These are phyloP conservation scores for Gambusia holbrooki DNA, from an alignment of 2,113 vertebrate species.

Conservation along the genomic window DNA sequence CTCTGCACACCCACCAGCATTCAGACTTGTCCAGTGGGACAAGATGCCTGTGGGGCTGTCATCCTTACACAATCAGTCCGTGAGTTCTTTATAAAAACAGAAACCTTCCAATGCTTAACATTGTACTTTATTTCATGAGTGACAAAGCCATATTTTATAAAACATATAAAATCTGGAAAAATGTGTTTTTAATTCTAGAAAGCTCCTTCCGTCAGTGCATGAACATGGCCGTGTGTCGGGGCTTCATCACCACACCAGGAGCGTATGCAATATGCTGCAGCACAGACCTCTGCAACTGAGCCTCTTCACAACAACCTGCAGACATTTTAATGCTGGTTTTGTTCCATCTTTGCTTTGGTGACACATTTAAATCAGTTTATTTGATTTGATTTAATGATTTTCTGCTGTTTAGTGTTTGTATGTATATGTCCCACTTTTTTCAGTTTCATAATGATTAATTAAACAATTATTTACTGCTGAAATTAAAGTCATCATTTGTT, in stretches of 20 bases:
- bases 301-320: background rate
- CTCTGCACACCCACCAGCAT: slow-evolving; percentile 32
- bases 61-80: background rate
- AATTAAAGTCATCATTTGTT: no score
- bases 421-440: no score
- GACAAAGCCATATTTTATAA: background rate
- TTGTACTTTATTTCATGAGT: no score
- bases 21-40: slow-evolving; percentile 24
- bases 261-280: slow-evolving; percentile 31
- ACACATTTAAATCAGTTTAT: no score
- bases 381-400: no score
- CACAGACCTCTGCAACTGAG: slow-evolving; percentile 65
- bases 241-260: slow-evolving; percentile 34
- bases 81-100: slow-evolving; percentile 10
- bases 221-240: slow-evolving; percentile 47
- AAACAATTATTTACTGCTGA: no score
- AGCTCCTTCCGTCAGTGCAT: slow-evolving; percentile 52
- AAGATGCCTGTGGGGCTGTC: slow-evolving; percentile 41
- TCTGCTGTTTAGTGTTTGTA: no score
- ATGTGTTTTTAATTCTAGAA: background rate
- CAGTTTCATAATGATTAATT: no score
- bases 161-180: background rate
- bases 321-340: no score
- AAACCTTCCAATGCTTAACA: no score
- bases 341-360: no score